A percentile compares a stretch with the other conserved stretches of the same genome.
These are phyloP conservation scores for Lasioglossum baleicum DNA, from an alignment of 1,140 invertebrate genomes.

Conservation along the genomic window DNA sequence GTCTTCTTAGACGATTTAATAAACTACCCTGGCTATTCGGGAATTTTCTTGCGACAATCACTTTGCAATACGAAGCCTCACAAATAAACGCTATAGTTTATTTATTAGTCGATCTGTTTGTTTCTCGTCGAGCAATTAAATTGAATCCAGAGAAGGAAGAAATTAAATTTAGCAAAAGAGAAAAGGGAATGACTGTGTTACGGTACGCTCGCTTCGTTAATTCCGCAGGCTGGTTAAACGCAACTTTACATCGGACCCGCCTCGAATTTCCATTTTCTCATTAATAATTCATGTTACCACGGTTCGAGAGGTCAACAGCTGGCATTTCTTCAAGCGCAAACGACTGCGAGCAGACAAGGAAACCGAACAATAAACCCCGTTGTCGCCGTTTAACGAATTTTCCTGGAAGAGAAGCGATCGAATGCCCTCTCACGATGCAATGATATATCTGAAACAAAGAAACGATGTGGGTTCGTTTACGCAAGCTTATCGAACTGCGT, in stretches of 20 bases:
- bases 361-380: slow-evolving; percentile 22
- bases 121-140: slow-evolving; percentile 23
- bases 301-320: slow-evolving; percentile 43
- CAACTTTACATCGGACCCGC: slow-evolving; percentile 23
- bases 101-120: neutral
- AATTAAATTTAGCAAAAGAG: slow-evolving; percentile 17
- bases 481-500: slow-evolving; percentile 16
- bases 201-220: slow-evolving; percentile 43
- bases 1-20: neutral
- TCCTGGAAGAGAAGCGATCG: slow-evolving; percentile 9
- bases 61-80: neutral
- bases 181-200: slow-evolving; percentile 4
- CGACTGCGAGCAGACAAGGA: slow-evolving; percentile 32
- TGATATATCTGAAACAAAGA: neutral
- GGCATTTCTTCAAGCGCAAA: slow-evolving; percentile 34
- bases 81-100: neutral
- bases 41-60: neutral
- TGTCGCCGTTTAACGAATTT: slow-evolving; percentile 26
- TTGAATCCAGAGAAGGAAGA: slow-evolving; percentile 16
- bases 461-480: slow-evolving; percentile 35
- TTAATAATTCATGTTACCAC: slow-evolving; percentile 54
- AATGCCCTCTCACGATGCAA: neutral
- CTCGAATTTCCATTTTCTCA: slow-evolving; percentile 42
- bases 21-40: neutral
- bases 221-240: slow-evolving; percentile 51